Evolutionary conservation across 2,888 invertebrate genomes (phyloP).

Genomic region (Sacculina carcini): DNA sequence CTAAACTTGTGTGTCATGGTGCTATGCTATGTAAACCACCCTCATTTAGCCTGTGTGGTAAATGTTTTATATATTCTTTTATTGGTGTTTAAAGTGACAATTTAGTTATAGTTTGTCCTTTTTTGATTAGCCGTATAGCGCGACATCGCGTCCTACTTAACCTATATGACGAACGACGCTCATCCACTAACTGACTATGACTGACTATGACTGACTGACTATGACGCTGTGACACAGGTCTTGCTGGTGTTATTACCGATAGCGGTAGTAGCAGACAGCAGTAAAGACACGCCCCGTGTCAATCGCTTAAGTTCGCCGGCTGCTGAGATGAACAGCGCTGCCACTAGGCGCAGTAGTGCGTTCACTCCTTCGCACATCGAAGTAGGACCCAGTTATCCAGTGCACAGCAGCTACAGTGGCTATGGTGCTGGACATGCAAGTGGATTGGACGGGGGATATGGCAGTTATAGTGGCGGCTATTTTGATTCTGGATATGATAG

Average conservation of each 20-base stretch:
- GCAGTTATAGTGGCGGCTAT: neutral
- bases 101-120: no score
- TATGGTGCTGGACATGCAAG: no score
- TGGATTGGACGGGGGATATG: neutral
- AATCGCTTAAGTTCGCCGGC: neutral
- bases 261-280: neutral
- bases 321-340: neutral
- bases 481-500: neutral
- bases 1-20: no score
- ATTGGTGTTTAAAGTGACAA: no score
- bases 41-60: no score
- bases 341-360: neutral
- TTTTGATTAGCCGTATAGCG: no score
- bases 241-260: neutral
- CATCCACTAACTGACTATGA: no score
- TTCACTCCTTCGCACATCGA: neutral
- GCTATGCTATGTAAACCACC: no score
- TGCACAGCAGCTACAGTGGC: neutral
- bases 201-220: neutral
- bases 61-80: no score
- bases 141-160: no score
- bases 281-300: neutral
- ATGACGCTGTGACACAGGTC: neutral
- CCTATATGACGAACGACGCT: no score
- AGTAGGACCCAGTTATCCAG: neutral